Percentiles rank a stretch among this genome's conserved stretches.
phyloP scores from a whole-genome alignment of 2,113 vertebrate genomes.

The Beaufortia kweichowensis region DNA sequence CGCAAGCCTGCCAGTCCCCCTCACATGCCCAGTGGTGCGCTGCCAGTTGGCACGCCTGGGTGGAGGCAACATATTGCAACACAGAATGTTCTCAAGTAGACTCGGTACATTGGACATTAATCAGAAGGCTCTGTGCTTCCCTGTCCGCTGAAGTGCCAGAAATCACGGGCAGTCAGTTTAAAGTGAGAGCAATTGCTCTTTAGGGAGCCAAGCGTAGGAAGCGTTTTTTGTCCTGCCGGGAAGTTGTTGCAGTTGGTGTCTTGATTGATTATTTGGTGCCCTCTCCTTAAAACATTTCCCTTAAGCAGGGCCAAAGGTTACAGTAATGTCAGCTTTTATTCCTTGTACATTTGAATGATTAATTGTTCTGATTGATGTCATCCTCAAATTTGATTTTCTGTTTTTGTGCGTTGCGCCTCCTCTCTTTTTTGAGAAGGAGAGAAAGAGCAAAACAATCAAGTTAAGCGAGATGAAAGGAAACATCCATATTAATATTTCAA shows the following conservation, averaged over 20 bases:
- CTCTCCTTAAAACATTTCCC: not conserved
- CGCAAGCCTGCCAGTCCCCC: slow-evolving; percentile 30
- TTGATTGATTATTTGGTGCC: not conserved
- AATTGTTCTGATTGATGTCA: slow-evolving; percentile 48
- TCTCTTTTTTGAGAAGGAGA: slow-evolving; percentile 14
- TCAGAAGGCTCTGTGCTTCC: slow-evolving; percentile 47
- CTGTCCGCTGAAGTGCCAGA: slow-evolving; percentile 31
- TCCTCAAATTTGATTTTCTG: slow-evolving; percentile 48
- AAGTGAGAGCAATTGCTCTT: slow-evolving; percentile 39
- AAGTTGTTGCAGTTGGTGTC: slow-evolving; percentile 18
- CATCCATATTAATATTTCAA: slow-evolving; percentile 58
- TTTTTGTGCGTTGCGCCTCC: slow-evolving; percentile 36
- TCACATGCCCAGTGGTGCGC: slow-evolving; percentile 21
- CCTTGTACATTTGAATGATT: slow-evolving; percentile 42
- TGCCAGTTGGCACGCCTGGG: slow-evolving; percentile 54
- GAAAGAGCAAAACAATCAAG: slow-evolving; percentile 48
- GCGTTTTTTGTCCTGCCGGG: slow-evolving; percentile 25
- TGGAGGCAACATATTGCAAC: slow-evolving; percentile 51
- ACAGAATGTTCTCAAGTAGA: slow-evolving; percentile 51
- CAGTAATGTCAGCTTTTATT: slow-evolving; percentile 40
- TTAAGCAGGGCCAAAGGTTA: slow-evolving; percentile 24
- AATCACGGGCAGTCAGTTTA: slow-evolving; percentile 47
- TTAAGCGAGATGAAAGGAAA: slow-evolving; percentile 49
- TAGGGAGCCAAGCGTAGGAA: slow-evolving; percentile 21
- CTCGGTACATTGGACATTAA: slow-evolving; percentile 50